Evolutionary conservation across 2,888 invertebrate species (phyloP).

Genomic region (Timema podura): DNA sequence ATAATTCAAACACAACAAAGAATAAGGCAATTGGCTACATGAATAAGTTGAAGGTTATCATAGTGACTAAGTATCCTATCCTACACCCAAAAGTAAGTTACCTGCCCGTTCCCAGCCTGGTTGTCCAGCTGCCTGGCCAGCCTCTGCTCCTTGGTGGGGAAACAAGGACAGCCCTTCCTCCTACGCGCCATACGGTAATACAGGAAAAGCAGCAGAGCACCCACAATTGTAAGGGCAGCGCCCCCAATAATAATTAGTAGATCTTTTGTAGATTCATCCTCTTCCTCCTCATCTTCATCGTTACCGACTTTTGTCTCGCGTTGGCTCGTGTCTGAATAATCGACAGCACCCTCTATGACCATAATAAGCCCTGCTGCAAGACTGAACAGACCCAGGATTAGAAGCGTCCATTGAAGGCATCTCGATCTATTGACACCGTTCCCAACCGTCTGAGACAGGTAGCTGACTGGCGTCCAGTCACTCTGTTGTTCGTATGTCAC

Average conservation of each 20-base stretch:
- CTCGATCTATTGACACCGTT: constrained; percentile 34
- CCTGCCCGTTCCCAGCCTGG: constrained; percentile 40
- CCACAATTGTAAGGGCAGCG: constrained; percentile 58
- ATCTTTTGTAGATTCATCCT: constrained; percentile 36
- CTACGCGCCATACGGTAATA: constrained; percentile 31
- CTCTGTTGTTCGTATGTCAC: constrained; percentile 62
- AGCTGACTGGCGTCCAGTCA: constrained; percentile 40
- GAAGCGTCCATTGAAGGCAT: constrained; percentile 39
- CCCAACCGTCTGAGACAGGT: constrained; percentile 37
- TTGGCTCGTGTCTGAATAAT: constrained; percentile 50
- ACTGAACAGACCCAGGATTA: constrained; percentile 36
- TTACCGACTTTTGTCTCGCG: constrained; percentile 40
- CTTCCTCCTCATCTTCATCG: constrained; percentile 26
- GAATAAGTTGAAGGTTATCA: too few species aligned
- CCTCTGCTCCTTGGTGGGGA: constrained; percentile 39
- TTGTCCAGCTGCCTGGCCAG: constrained; percentile 39
- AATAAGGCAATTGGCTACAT: too few species aligned
- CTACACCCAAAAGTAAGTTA: too few species aligned
- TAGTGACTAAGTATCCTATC: too few species aligned
- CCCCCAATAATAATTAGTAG: constrained; percentile 57
- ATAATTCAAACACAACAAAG: too few species aligned
- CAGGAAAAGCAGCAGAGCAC: constrained; percentile 55
- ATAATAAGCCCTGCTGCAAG: constrained; percentile 54
- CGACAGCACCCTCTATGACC: constrained; percentile 59
- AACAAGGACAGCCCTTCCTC: constrained; percentile 38